Percentiles rank a stretch among this genome's conserved stretches.
Evolutionary conservation across 2,797 vertebrate species (phyloP).

Genomic region (Rhinatrema bivittatum): DNA sequence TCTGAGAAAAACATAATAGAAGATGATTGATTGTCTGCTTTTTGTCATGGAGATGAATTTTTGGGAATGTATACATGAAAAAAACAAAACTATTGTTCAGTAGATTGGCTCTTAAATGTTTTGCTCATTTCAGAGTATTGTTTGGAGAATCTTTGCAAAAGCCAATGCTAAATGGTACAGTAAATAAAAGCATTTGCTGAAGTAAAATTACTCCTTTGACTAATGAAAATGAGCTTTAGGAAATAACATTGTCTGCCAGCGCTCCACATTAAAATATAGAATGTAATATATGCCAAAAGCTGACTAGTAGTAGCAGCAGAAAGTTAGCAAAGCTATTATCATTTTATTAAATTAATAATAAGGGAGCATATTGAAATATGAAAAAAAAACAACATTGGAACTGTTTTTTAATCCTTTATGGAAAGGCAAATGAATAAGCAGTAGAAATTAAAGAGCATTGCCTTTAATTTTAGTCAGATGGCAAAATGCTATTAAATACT

Average conservation of each 20-base stretch:
- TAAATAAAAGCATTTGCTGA: slow-evolving; percentile 41
- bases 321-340: slow-evolving; percentile 50
- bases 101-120: slow-evolving; percentile 39
- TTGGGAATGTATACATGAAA: slow-evolving; percentile 29
- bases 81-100: slow-evolving; percentile 39
- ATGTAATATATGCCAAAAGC: slow-evolving; percentile 49
- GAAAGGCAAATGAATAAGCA: slow-evolving; percentile 41
- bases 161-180: slow-evolving; percentile 30
- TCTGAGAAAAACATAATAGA: slow-evolving; percentile 39
- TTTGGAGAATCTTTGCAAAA: slow-evolving; percentile 23
- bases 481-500: slow-evolving; percentile 49
- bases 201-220: slow-evolving; percentile 34
- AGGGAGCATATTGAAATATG: slow-evolving; percentile 48
- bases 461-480: slow-evolving; percentile 51
- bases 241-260: slow-evolving; percentile 23
- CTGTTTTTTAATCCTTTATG: slow-evolving; percentile 56
- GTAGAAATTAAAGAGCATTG: slow-evolving; percentile 49
- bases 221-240: slow-evolving; percentile 36
- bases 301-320: slow-evolving; percentile 33
- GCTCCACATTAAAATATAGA: slow-evolving; percentile 33
- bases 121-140: slow-evolving; percentile 42
- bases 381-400: no score
- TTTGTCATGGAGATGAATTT: slow-evolving; percentile 56
- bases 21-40: slow-evolving; percentile 52
- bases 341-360: slow-evolving; percentile 59